Base-by-base conservation (phyloP, 2,888 invertebrate genomes). In the Chironomus riparius region DNA sequence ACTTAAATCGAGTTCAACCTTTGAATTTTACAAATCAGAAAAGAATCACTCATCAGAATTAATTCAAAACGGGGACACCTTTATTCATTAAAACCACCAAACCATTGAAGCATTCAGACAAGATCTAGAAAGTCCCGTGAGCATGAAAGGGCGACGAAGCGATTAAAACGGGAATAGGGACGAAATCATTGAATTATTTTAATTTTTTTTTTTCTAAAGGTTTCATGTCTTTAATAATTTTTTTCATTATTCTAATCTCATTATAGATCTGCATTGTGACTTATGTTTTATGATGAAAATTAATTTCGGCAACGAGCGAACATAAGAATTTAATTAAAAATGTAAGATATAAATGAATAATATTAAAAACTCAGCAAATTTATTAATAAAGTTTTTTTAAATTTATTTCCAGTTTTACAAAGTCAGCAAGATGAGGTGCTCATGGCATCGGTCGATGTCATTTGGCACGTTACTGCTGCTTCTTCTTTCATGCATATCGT, bases 261-360 rank as follows among this genome's bases (percentile, higher is more conserved):
- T 74, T 68, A 22, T 68, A 74, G 72, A 72, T 74, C 47, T 56
- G 18, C 15, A 74, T 38, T 62, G 73, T 68, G 28, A 38, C 65
- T 13, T 47, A 56, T 12, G 50, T n/a, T 18, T 47, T 47, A 68
- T 74, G 28, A 74, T 65, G 74, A 74, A 74, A 72, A 72, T 72
- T 74, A 74, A 74, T 74, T 74, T 68, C 2, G 38, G 10, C 61
- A 62, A 72, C 15, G 56, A 56, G 47, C 18, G 10, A 3, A 28
- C 24, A 62, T 38, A 68, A 65, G 47, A 65, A 28, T 74, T 74
- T 74, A 74, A 74, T 73, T 74, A 74, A 73, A 56, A 73, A 73
- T 28, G 72, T 73, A 73, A 74, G 74, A 62, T 15, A 47, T 70
- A 4, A 22, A 47, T 47, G 21, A 70, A 18, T 22, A 65, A 65